phyloP scores from a whole-genome alignment of 2,888 invertebrate genomes.

The Cacoxenus indagator region DNA sequence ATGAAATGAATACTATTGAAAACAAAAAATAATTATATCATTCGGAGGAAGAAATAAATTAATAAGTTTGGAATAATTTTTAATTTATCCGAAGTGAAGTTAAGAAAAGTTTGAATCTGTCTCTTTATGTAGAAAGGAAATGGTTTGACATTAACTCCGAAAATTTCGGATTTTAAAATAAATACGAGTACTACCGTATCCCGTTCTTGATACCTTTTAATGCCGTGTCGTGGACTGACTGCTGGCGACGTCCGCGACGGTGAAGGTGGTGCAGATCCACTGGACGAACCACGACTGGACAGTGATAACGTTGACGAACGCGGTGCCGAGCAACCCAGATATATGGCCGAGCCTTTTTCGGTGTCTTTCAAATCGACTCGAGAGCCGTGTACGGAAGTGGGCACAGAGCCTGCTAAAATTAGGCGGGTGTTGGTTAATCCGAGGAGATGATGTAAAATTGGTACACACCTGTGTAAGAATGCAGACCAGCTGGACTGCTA shows the following conservation, averaged over 20 bases:
- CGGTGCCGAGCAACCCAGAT: conserved; percentile 72
- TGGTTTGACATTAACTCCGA: too few species aligned
- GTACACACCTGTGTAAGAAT: conserved; percentile 80
- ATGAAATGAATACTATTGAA: too few species aligned
- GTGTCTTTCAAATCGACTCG: conserved; percentile 78
- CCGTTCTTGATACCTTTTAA: conserved; percentile 66
- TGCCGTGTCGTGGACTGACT: conserved; percentile 79
- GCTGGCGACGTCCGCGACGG: conserved; percentile 81
- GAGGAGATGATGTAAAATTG: conserved; percentile 5
- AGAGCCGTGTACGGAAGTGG: conserved; percentile 81
- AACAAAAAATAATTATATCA: too few species aligned
- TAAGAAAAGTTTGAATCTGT: too few species aligned
- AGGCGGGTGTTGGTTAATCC: too few species aligned
- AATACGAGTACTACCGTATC: not conserved
- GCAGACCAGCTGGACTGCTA: conserved; percentile 84
- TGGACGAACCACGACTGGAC: conserved; percentile 74
- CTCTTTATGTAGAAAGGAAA: too few species aligned
- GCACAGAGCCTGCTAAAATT: conserved; percentile 75
- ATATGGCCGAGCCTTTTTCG: conserved; percentile 75
- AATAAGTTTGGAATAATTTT: too few species aligned
- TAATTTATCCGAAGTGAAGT: too few species aligned
- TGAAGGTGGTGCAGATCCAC: conserved; percentile 81
- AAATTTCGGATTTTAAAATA: not conserved
- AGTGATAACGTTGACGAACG: conserved; percentile 61
- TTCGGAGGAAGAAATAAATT: too few species aligned